A percentile compares a stretch with the other conserved stretches of the same genome.
Evolutionary conservation across 1,140 invertebrate genomes (phyloP).

Genomic region (Cherax quadricarinatus): DNA sequence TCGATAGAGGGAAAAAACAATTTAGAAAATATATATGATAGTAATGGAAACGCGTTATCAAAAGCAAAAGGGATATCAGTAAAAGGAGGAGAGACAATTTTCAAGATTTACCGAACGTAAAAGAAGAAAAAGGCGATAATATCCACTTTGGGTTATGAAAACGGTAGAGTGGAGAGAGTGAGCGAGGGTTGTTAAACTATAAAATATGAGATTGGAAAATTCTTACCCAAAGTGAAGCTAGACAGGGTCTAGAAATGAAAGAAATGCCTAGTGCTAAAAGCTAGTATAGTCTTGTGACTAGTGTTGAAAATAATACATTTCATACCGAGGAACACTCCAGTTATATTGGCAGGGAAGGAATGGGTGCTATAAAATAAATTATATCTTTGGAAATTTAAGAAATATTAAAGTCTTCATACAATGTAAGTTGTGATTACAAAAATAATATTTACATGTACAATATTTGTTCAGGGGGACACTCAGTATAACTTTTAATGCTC

Average conservation of each 20-base stretch:
- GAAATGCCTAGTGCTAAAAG: not conserved
- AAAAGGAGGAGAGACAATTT: slow-evolving; percentile 18
- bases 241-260: not conserved
- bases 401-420: not conserved
- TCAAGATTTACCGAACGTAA: slow-evolving; percentile 4
- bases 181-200: not conserved
- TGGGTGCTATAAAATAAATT: not conserved
- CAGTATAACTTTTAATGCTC: too few relatives aligned
- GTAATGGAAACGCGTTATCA: slow-evolving; percentile 2
- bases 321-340: not conserved
- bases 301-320: too few relatives aligned
- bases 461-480: too few relatives aligned
- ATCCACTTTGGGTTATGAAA: slow-evolving; percentile 10
- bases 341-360: not conserved
- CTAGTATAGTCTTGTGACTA: too few relatives aligned
- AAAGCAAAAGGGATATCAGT: slow-evolving; percentile 4
- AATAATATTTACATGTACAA: too few relatives aligned
- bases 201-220: not conserved
- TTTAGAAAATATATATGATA: not conserved
- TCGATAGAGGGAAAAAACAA: not conserved
- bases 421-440: not conserved
- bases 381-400: not conserved
- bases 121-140: slow-evolving; percentile 7
- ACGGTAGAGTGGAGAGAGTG: not conserved
- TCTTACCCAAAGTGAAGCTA: not conserved